Evolutionary conservation across 2,797 vertebrate genomes (phyloP), one percentile per base, ranked within the genome.

Genomic region (Denticeps clupeoides): DNA sequence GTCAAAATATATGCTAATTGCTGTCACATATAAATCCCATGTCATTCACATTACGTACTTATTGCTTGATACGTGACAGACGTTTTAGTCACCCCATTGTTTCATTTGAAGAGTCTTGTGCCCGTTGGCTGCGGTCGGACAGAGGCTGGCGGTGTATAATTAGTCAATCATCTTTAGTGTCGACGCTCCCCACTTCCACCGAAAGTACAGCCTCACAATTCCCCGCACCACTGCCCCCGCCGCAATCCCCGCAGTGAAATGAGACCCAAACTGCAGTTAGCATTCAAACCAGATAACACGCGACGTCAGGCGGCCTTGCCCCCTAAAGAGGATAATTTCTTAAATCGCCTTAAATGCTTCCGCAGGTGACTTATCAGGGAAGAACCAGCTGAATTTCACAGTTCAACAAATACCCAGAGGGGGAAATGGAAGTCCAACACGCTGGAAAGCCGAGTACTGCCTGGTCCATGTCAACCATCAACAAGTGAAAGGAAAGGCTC

Each of bases 311-410:
- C 12, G 8, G 25, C 12, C 28, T 11, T 12, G 7, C 22, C 7
- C 24, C 40, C 44, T 47, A 42, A 28, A 19, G 37, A 9, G 43
- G 47, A 46, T 46, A 45, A 59, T 57, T 67, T 56, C 28, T 50
- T 51, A 45, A 32, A 50, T 47, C 28, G 16, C 45, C 29, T 45
- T 10, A 15, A 53, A 54, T 47, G 45, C 45, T 43, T 52, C 16
- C 42, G 51, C 42, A 51, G 10, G 35, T 25, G 38, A 55, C 23
- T 59, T 59, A 59, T 59, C 49, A 47, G 41, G 47, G 43, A 45
- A 11, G 43, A 26, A 54, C 58, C 59, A 53, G 41, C 31, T 41
- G 45, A 41, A 59, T 61, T 67, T 67, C 56, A 64, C 59, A 67
- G 56, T 48, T 56, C 55, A 54, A 41, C 56, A 49, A 37, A 8